Evolutionary conservation across 2,888 invertebrate species (phyloP), one percentile per base, ranked within the genome.

Genomic region (Ischnura elegans): DNA sequence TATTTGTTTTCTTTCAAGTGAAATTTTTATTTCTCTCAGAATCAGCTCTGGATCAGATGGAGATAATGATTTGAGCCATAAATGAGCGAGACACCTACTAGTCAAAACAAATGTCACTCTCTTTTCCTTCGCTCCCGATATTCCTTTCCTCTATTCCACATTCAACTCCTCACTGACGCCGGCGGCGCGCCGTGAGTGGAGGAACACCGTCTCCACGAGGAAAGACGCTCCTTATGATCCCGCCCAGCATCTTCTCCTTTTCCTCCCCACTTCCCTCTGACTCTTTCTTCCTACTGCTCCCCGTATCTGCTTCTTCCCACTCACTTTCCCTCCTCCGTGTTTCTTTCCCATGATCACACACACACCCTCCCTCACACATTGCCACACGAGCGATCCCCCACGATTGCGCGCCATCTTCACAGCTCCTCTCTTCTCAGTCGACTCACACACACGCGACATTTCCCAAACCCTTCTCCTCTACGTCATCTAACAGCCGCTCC

Each of bases 291-390:
- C 25, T 61, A 25, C n/a, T 61, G n/a, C n/a, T 61, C 61, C n/a
- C n/a, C 61, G 6, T n/a, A 10, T 6, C 76, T 2, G 8, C 29
- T 8, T 8, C 76, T 10, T 51, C 76, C n/a, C n/a, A n/a, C n/a
- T n/a, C n/a, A n/a, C n/a, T n/a, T n/a, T 76, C 36, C 76, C 36
- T 66, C 76, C 36, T n/a, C 25, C 36, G 76, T 36, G 76, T 76
- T 76, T 36, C 36, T 76, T 76, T 76, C 76, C 76, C 76, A 76
- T 76, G 76, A 76, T 76, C 76, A 76, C 76, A 76, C 76, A 76
- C 76, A 6, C 51, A 2, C 51, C 19, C 51, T 51, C 51, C 13
- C 47, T 47, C 47, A 47, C 13, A 51, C 51, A 76, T 36, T 36
- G 29, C 76, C 76, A 36, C 76, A 76, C 36, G 36, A 21, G 36